Conservation (phyloP, 2,113 vertebrate genomes). For the Acrocephalus arundinaceus region DNA sequence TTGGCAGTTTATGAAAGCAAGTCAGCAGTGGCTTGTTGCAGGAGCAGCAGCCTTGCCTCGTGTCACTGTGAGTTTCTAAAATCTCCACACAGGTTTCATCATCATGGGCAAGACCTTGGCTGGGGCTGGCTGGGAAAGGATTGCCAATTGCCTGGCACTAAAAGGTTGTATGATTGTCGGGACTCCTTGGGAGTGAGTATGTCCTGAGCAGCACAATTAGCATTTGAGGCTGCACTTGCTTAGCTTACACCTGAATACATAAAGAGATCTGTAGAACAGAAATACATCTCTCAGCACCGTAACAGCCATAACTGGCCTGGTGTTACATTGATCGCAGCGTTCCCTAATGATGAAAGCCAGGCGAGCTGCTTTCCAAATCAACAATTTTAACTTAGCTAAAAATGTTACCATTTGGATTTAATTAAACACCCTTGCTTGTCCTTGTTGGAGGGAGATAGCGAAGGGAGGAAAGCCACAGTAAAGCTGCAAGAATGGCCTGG, state of each 20-base stretch:
- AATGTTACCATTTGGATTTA: constrained; percentile 20
- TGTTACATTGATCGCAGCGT: neutral
- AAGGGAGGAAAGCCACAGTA: neutral
- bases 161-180: neutral
- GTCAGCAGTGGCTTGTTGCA: neutral
- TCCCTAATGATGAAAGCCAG: constrained; percentile 33
- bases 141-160: neutral
- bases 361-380: neutral
- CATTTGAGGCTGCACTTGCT: neutral
- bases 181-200: neutral
- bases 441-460: neutral
- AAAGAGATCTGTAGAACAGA: neutral
- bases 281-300: neutral
- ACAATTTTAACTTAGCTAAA: constrained; percentile 38
- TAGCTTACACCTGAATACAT: neutral
- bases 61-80: neutral
- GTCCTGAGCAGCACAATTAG: neutral
- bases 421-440: neutral
- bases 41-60: neutral
- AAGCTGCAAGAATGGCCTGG: neutral
- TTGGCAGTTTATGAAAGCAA: neutral
- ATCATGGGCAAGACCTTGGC: neutral
- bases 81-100: neutral
- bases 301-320: neutral
- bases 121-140: neutral